Base-by-base conservation (phyloP, 37 sponge, comb jelly and placozoan species). In the Halichondria panicea region DNA sequence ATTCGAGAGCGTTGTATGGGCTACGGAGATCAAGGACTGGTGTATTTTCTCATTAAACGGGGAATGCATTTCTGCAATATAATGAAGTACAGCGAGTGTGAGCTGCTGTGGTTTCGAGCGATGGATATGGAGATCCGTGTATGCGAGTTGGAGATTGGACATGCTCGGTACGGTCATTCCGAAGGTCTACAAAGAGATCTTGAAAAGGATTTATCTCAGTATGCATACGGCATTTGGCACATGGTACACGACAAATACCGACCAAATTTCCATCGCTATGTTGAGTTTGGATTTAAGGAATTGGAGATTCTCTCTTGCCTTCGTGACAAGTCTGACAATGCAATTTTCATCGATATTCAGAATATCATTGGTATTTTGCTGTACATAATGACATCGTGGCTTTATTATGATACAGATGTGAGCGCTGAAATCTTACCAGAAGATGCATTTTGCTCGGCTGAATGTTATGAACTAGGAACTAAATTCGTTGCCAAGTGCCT, bases 1-100 rank as follows among this genome's bases (percentile, higher is more conserved):
- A 93, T 93, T 45, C 82, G 93, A 21, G 93, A 93, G 79, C 70
- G 93, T 36, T 82, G 83, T 56, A 85, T 93, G 85, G 93, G 93
- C 2, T 81, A 50, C 31, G 66, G 71, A 0, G 91, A 91, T 39
- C 86, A 83, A 24, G 87, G 91, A 0, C 81, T 91, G 38, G 85
- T 91, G 34, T 91, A 85, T 38, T 91, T 85, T 56, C 76, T 87
- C 0, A 75, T 87, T 27, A 76, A 77, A 7, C 57, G 81, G 40
- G 87, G 87, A 1, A 64, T 60, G 22, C 75, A 57, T 36, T 87
- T 87, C 42, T 68, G 75, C 43, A 74, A 75, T 27, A 53, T 76
- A 9, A 18, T 30, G 19, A 65, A 70, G 31, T 87, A 45, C 52
- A 28, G 19, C 33, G 81, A 80, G 36, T 70, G 77, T 7, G 87